phyloP scores from a whole-genome alignment of 2,113 vertebrate genomes.

The Oceanodroma tethys region DNA sequence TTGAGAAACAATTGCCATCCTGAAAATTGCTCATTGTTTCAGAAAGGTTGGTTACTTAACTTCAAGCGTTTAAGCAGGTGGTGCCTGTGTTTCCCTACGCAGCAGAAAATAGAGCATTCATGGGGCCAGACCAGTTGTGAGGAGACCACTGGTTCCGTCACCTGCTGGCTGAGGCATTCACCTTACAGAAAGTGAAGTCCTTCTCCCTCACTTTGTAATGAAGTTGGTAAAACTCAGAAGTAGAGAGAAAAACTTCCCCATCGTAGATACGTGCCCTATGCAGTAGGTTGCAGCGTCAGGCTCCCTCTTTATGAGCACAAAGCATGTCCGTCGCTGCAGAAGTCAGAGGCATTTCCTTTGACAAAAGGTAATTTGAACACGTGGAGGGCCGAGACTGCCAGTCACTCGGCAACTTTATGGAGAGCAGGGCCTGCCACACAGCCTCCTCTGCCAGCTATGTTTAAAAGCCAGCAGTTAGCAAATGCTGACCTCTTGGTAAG shows the following conservation, averaged over 20 bases:
- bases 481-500: not conserved
- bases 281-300: not conserved
- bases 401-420: not conserved
- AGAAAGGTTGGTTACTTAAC: not conserved
- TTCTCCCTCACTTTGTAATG: not conserved
- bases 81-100: not conserved
- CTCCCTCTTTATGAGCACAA: not conserved
- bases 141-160: not conserved
- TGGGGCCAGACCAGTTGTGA: not conserved
- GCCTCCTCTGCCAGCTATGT: not conserved
- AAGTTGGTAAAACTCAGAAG: not conserved
- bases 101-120: not conserved
- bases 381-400: not conserved
- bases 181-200: not conserved
- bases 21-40: not conserved
- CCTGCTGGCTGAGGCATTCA: not conserved
- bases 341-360: not conserved
- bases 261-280: rapidly evolving
- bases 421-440: not conserved
- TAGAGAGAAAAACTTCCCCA: not conserved
- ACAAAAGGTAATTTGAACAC: not conserved
- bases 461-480: not conserved
- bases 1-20: not conserved
- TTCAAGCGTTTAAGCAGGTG: not conserved
- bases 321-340: not conserved